A percentile compares a stretch with the other conserved stretches of the same genome.
Conservation (phyloP, 2,113 vertebrate genomes). For the Ginglymostoma cirratum region DNA sequence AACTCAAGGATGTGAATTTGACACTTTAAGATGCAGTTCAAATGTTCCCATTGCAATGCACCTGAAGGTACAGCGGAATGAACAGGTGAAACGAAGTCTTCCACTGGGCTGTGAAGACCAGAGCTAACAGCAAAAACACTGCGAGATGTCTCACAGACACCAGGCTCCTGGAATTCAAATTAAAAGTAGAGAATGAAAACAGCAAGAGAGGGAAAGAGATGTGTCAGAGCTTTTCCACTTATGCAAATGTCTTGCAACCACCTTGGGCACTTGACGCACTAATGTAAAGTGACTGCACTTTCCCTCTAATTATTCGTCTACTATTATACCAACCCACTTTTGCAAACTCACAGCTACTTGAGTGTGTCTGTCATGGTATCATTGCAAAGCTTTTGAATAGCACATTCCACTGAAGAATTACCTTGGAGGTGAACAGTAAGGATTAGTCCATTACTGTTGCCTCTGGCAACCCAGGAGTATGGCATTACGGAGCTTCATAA, state of each 20-base stretch:
- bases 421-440: not conserved
- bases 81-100: not conserved
- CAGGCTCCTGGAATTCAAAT: not conserved
- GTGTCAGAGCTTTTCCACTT: not conserved
- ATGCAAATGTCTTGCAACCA: not conserved
- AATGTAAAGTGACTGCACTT: slow-evolving; percentile 2
- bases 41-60: not conserved
- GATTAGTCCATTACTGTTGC: not conserved
- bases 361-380: not conserved
- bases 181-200: not conserved
- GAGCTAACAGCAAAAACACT: not conserved
- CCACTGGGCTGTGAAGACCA: too few species aligned
- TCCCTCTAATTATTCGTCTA: not conserved
- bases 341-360: not conserved
- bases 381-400: not conserved
- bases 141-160: not conserved
- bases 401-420: not conserved
- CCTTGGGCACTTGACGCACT: not conserved
- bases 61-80: not conserved
- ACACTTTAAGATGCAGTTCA: not conserved
- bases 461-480: not conserved
- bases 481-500: not conserved
- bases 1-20: not conserved
- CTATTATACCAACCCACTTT: not conserved
- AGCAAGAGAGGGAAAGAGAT: not conserved